Evolutionary conservation across 2,113 vertebrate species (phyloP).

Genomic region (Pelvicachromis taeniatus): DNA sequence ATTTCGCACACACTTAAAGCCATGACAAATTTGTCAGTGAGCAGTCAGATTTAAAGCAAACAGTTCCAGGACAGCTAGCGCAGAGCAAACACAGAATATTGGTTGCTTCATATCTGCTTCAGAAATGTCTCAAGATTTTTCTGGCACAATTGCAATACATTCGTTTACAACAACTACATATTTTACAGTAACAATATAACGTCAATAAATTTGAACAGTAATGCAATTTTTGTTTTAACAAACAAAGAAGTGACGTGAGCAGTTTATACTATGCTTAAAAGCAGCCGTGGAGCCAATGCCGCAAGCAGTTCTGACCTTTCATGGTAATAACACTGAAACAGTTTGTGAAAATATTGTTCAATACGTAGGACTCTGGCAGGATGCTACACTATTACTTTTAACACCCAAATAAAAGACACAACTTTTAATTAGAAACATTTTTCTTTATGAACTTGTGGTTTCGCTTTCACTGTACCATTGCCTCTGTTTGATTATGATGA

Average conservation of each 20-base stretch:
- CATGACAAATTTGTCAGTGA: slow-evolving; percentile 6
- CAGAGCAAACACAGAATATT: neutral
- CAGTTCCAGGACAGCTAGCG: neutral
- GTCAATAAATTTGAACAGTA: neutral
- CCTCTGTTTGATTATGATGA: neutral
- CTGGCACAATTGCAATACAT: neutral
- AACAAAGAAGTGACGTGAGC: neutral
- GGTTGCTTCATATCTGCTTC: neutral
- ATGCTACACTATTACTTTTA: neutral
- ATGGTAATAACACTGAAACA: neutral
- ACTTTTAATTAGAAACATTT: neutral
- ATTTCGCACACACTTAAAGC: neutral
- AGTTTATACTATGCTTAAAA: neutral
- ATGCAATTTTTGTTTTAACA: neutral
- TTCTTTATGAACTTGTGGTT: neutral
- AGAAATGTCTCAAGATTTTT: fast-evolving
- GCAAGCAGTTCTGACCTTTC: neutral
- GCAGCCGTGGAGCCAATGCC: neutral
- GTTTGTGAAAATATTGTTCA: neutral
- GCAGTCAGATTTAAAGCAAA: neutral
- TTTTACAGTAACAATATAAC: neutral
- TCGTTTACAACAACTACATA: neutral
- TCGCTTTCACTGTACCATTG: neutral
- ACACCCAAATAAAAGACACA: neutral
- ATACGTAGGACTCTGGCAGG: neutral